Percentiles rank a stretch among this genome's conserved stretches.
Evolutionary conservation across 1,140 invertebrate species (phyloP).

Genomic region (Cotesia typhae): DNA sequence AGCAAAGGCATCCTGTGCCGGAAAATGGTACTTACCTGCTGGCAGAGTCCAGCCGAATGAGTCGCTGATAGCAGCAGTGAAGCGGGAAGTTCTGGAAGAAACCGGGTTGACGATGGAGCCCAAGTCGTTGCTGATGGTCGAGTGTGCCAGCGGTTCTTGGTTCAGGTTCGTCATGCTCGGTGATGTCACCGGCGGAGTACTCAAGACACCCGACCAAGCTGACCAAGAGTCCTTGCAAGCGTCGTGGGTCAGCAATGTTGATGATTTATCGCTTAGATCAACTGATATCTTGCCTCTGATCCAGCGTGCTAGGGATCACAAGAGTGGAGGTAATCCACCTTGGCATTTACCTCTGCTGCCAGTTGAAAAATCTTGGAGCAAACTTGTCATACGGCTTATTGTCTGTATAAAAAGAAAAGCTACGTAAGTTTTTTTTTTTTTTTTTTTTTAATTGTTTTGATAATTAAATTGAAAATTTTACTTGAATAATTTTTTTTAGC

Average conservation of each 20-base stretch:
- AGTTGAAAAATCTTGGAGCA: constrained; percentile 71
- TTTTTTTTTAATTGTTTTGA: background rate
- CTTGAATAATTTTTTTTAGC: constrained; percentile 52
- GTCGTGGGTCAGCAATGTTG: constrained; percentile 83
- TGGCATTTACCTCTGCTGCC: constrained; percentile 82
- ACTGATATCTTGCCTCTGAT: constrained; percentile 85
- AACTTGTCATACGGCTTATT: constrained; percentile 80
- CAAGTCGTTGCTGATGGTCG: constrained; percentile 84
- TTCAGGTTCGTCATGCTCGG: constrained; percentile 91
- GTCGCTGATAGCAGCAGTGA: constrained; percentile 84
- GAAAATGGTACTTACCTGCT: constrained; percentile 93
- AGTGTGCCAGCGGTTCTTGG: constrained; percentile 88
- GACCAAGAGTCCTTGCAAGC: constrained; percentile 94
- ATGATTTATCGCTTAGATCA: constrained; percentile 79
- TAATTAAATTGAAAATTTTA: background rate
- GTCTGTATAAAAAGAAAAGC: constrained; percentile 83
- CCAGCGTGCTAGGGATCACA: constrained; percentile 72
- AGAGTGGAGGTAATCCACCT: constrained; percentile 53
- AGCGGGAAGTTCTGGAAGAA: constrained; percentile 94
- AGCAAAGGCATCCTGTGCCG: constrained; percentile 90
- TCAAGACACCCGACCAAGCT: constrained; percentile 91
- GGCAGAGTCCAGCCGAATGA: constrained; percentile 92
- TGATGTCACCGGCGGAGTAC: constrained; percentile 76
- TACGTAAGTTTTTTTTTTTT: constrained; percentile 66
- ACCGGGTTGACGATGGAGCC: constrained; percentile 88